Evolutionary conservation across 2,797 vertebrate species (phyloP).

Genomic region (Tarsius wallacei): DNA sequence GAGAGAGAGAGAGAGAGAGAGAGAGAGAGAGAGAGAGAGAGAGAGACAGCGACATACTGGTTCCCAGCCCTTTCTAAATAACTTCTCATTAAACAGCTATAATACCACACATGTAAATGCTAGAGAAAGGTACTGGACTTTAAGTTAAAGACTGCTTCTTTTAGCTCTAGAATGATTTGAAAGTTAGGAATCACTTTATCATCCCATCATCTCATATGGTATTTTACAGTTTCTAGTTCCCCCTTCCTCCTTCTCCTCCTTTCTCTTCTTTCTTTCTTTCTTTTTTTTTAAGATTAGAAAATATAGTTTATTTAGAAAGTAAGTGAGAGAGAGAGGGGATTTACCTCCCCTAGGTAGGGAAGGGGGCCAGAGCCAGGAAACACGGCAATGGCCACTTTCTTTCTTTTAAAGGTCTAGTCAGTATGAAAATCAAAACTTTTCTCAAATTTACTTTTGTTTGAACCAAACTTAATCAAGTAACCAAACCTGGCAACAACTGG

Average conservation of each 20-base stretch:
- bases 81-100: slow-evolving; percentile 1
- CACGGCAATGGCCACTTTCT: no score
- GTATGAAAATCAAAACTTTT: slow-evolving; percentile 61
- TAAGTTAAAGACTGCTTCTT: not conserved
- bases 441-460: slow-evolving; percentile 67
- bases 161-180: slow-evolving; percentile 9
- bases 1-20: no score
- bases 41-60: not conserved
- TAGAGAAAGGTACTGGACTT: not conserved
- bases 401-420: not conserved
- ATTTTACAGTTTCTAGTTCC: not conserved
- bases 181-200: not conserved
- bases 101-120: not conserved
- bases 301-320: no score
- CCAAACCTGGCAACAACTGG: slow-evolving; percentile 60
- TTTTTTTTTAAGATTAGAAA: no score
- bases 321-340: no score
- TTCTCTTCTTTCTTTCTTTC: no score
- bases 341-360: no score
- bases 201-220: not conserved
- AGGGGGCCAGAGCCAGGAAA: no score
- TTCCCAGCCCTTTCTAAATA: not conserved
- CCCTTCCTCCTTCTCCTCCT: not conserved
- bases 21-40: no score
- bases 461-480: slow-evolving; percentile 69